Percentiles rank a stretch among this genome's conserved stretches.
Evolutionary conservation across 2,888 invertebrate genomes (phyloP).

Genomic region (Dasypolia templi): DNA sequence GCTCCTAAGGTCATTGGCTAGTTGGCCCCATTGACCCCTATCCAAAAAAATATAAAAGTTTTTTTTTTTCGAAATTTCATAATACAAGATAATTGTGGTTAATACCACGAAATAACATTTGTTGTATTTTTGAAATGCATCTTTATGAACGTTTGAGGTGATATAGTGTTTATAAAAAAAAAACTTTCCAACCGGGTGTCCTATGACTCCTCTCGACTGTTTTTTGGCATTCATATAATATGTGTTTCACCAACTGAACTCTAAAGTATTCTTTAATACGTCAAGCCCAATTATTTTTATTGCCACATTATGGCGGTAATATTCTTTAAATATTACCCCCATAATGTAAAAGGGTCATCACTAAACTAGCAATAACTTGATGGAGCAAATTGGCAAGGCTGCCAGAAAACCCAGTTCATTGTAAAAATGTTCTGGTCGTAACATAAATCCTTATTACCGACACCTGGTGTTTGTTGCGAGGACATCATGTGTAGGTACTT

Average conservation of each 20-base stretch:
- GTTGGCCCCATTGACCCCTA: no score
- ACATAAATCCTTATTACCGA: slow-evolving; percentile 61
- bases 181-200: no score
- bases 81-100: no score
- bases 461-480: slow-evolving; percentile 54
- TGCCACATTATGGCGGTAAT: no score
- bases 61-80: no score
- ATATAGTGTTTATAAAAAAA: no score
- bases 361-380: slow-evolving; percentile 47
- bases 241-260: neutral
- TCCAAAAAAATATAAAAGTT: no score
- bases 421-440: slow-evolving; percentile 61
- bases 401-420: slow-evolving; percentile 61
- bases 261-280: neutral
- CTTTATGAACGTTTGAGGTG: no score
- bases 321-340: neutral
- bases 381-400: slow-evolving; percentile 52
- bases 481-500: slow-evolving; percentile 25
- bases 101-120: no score
- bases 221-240: neutral
- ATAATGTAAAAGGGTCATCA: neutral
- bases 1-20: no score
- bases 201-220: no score
- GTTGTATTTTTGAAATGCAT: no score
- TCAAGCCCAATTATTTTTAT: neutral